These are phyloP conservation scores for Procambarus virginalis DNA, from an alignment of 1,140 invertebrate genomes.

Conservation along the genomic window DNA sequence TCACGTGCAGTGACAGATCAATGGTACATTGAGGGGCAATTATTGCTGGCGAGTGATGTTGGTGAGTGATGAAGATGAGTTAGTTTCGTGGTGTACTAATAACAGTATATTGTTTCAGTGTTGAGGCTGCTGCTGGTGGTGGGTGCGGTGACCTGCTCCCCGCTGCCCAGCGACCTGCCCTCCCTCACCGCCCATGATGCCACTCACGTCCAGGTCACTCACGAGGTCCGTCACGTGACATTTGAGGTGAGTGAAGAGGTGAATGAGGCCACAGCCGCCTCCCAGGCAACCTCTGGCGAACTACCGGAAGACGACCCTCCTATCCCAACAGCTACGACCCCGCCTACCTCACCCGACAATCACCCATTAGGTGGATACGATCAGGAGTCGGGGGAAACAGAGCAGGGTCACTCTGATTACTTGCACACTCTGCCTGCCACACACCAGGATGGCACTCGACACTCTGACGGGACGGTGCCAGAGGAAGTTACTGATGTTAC, in stretches of 20 bases:
- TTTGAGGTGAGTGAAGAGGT: constrained; percentile 63
- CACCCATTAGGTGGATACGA: not conserved
- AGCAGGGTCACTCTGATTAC: too few species aligned
- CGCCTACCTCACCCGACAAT: constrained; percentile 29
- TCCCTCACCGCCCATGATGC: constrained; percentile 6
- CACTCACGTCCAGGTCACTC: constrained; percentile 47
- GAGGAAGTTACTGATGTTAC: too few species aligned
- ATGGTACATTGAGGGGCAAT: not conserved
- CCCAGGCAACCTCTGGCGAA: constrained; percentile 25
- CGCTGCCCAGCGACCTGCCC: constrained; percentile 51
- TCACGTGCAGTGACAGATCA: not conserved
- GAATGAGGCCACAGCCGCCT: constrained; percentile 27
- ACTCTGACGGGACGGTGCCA: too few species aligned
- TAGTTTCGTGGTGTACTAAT: not conserved
- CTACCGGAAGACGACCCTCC: constrained; percentile 54
- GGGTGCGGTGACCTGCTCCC: constrained; percentile 61
- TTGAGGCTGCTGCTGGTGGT: constrained; percentile 66
- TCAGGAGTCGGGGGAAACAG: too few species aligned
- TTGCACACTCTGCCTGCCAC: too few species aligned
- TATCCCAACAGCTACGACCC: constrained; percentile 58
- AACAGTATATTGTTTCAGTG: constrained; percentile 40
- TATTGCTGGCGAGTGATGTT: not conserved
- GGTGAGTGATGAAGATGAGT: not conserved
- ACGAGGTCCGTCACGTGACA: constrained; percentile 55
- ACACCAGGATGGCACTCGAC: too few species aligned